phyloP scores from a whole-genome alignment of 2,888 invertebrate species.

The Periphyllus acericola region DNA sequence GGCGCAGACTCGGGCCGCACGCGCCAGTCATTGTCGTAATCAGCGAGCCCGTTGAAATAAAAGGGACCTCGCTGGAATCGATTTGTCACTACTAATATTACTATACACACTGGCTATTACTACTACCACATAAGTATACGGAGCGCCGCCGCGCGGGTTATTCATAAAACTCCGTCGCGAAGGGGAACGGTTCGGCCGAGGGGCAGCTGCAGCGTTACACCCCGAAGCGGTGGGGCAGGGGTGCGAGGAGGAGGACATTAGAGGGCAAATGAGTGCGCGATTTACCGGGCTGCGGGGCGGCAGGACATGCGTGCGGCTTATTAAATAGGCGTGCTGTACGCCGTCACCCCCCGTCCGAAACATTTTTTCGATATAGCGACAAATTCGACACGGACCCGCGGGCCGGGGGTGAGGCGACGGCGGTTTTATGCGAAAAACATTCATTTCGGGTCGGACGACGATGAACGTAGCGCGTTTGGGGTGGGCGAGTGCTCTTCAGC shows the following conservation, averaged over 20 bases:
- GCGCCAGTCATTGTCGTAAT: slow-evolving; percentile 52
- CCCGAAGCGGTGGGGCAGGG: background rate
- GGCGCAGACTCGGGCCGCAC: slow-evolving; percentile 40
- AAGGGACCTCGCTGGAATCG: slow-evolving; percentile 53
- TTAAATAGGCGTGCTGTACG: slow-evolving; percentile 47
- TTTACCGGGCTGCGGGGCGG: background rate
- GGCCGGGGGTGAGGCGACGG: background rate
- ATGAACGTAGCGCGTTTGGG: background rate
- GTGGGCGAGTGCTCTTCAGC: slow-evolving; percentile 36
- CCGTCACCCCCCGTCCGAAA: background rate
- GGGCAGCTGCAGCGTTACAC: slow-evolving; percentile 17
- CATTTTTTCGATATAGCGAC: slow-evolving; percentile 49
- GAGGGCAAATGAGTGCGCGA: slow-evolving; percentile 51
- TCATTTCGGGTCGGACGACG: slow-evolving; percentile 24
- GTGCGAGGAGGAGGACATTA: slow-evolving; percentile 10
- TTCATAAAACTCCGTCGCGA: background rate
- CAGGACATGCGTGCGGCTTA: slow-evolving; percentile 46
- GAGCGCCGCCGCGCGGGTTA: background rate
- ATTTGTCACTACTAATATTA: slow-evolving; percentile 46
- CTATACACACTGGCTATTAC: background rate
- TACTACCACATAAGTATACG: background rate
- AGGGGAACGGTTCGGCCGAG: background rate
- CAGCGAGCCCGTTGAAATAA: slow-evolving; percentile 54
- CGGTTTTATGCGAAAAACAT: slow-evolving; percentile 59
- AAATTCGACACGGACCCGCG: slow-evolving; percentile 41